These are phyloP conservation scores for Charina bottae DNA, from an alignment of 2,113 vertebrate species.

Conservation along the genomic window DNA sequence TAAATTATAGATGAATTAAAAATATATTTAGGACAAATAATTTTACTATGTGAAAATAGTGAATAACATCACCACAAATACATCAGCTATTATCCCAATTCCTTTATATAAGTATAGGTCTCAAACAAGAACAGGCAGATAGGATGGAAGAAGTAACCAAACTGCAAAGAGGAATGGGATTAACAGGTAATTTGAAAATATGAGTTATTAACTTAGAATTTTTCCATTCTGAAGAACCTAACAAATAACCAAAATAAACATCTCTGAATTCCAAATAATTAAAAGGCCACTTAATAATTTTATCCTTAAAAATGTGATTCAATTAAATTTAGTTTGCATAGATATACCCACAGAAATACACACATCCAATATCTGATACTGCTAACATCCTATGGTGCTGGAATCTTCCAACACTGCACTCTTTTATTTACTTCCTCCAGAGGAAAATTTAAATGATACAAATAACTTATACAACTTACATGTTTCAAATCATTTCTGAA, in stretches of 20 bases:
- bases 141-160: background rate
- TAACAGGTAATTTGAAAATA: background rate
- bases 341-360: background rate
- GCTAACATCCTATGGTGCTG: background rate
- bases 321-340: background rate
- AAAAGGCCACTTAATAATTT: background rate
- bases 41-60: background rate
- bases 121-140: background rate
- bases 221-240: background rate
- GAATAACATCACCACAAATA: background rate
- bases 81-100: background rate
- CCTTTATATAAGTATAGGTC: background rate
- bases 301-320: background rate
- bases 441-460: background rate
- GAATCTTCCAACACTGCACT: background rate
- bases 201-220: background rate
- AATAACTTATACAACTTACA: constrained; percentile 70
- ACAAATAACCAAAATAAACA: background rate
- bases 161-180: background rate
- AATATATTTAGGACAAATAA: background rate
- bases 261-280: background rate
- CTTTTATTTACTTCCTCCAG: background rate
- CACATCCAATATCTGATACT: background rate
- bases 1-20: background rate
- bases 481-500: constrained; percentile 93